Evolutionary conservation across 2,113 vertebrate species (phyloP), one percentile per base, ranked within the genome.

Genomic region (Semicossyphus pulcher): DNA sequence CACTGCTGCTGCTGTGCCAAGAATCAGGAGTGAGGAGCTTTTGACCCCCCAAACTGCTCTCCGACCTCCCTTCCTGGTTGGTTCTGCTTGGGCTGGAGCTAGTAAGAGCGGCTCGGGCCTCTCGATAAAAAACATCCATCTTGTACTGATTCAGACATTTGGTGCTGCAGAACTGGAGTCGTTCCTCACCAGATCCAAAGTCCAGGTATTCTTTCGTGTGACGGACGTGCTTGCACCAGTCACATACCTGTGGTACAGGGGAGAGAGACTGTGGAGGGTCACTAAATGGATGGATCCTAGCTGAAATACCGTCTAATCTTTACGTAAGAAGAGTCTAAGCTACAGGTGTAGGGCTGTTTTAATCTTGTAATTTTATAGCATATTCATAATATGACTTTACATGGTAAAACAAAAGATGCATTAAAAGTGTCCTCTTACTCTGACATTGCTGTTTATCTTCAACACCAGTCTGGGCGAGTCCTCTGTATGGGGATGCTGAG

Each of bases 101-200:
- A 90, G 95, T 96, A 87, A 99, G 97, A 74, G 96, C 96, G 81
- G 97, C 96, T 76, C 97, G 96, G 69, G 97, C 97, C 89, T 99
- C 97, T 93, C 96, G 93, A 93, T 99, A 99, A 94, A 99, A 99
- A 90, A 99, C 97, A 90, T 99, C 97, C 97, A 99, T 99, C 95
- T 99, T 99, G 93, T 99, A 99, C 92, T 99, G 97, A 94, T 99
- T 99, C 90, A 99, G 95, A 92, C 97, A 99, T 93, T 99, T 99
- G 84, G 96, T 96, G 92, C 97, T 98, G 95, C 97, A 99, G 93
- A 99, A 99, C 93, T 98, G 97, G 89, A 99, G 96, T 73, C 97
- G 93, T 91, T 97, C 94, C 84, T 99, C 97, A 54, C 97, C 97
- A 83, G 97, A 95, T 86, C 97, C 97, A 83, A 99, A 97, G 94